Evolutionary conservation across 2,888 invertebrate species (phyloP).

Genomic region (Polyploca ridens): DNA sequence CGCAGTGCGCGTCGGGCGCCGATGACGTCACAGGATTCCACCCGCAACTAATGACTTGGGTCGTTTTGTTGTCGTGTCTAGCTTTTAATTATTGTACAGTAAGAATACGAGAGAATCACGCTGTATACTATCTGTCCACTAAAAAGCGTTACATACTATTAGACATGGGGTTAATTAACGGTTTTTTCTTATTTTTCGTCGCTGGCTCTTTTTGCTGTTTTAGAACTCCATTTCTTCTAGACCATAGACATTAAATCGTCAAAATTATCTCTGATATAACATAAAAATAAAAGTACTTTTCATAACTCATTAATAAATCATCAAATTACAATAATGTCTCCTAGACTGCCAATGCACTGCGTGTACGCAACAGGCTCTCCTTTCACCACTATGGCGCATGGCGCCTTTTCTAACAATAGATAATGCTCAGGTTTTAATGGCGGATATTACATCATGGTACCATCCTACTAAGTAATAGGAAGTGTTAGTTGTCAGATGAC

Average conservation of each 20-base stretch:
- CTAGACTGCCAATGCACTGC: neutral
- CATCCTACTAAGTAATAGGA: neutral
- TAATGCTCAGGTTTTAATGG: neutral
- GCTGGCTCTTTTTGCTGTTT: no score
- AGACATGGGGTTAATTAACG: no score
- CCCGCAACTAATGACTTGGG: constrained; percentile 42
- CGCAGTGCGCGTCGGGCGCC: constrained; percentile 52
- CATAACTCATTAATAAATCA: no score
- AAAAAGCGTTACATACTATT: no score
- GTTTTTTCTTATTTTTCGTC: no score
- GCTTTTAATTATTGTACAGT: neutral
- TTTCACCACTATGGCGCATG: neutral
- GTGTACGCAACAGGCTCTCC: constrained; percentile 14
- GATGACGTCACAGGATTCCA: constrained; percentile 71
- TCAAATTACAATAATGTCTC: neutral
- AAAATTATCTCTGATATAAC: no score
- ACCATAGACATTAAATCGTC: no score
- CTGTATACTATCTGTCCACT: neutral
- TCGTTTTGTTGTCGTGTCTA: constrained; percentile 27
- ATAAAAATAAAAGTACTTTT: no score
- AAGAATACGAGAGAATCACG: neutral
- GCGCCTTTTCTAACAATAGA: constrained; percentile 2
- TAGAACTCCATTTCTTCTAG: no score
- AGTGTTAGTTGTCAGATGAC: no score
- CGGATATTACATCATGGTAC: neutral